Evolutionary conservation across 2,113 vertebrate species (phyloP), one percentile per base, ranked within the genome.

Genomic region (Platanista minor): DNA sequence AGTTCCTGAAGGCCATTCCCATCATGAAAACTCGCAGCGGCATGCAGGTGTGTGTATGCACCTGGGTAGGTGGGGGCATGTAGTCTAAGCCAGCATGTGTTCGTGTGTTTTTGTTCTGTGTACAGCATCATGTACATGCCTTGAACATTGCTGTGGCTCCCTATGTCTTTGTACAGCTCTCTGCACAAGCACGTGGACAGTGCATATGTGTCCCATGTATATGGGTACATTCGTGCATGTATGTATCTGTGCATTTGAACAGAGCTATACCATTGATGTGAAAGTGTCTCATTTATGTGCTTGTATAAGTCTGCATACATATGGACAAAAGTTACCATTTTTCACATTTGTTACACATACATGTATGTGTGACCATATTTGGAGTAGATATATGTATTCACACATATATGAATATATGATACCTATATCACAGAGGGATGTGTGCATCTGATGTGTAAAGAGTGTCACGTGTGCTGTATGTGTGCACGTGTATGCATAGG

Each of bases 11-110:
- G 98, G 99, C 99, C 86, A 99, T 99, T 89, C 99, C 99, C 90
- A 99, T 99, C 95, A 99, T 99, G 99, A 99, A 99, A 98, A 99
- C 99, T 0, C 99, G 99, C 41, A 99, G 99, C 0, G 99, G 99
- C 81, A 99, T 99, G 99, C 99, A 99, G 99, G 99, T 99, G 96
- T 95, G 94, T 95, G 15, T 6, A 1, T 11, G n/a, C 41, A 12
- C 5, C 52, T 14, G 71, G 66, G 69, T 6, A 1, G 0, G 1
- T 46, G 52, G 31, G 39, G 1, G 5, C 4, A 1, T 6, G 2
- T 43, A 1, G 67, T 49, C 83, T 67, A 27, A 91, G 67, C 87
- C 64, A 77, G 27, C 59, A 20, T 0, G 0, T 23, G 43, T 52
- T 57, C 59, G 1, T 59, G 8, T 72, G 67, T 13, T 72, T 67